Evolutionary conservation across 2,888 invertebrate species (phyloP).

Genomic region (Acanthococcus lagerstroemiae): DNA sequence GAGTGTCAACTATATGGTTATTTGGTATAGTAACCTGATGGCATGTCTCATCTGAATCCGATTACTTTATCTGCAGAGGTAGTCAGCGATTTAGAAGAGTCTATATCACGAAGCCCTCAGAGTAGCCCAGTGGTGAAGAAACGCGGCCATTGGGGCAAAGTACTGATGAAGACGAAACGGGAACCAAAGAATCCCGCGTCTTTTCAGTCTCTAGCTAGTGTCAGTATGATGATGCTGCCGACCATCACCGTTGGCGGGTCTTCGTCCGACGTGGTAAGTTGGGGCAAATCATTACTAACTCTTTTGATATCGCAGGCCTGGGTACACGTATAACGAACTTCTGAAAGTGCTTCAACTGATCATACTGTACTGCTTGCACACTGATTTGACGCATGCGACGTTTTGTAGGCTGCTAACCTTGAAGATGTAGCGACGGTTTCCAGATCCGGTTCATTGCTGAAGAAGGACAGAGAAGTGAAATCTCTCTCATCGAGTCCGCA

Average conservation of each 20-base stretch:
- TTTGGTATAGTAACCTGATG: too few species aligned
- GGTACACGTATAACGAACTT: too few species aligned
- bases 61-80: background rate
- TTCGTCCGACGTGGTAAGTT: conserved; percentile 29
- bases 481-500: conserved; percentile 14
- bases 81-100: conserved; percentile 24
- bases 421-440: background rate
- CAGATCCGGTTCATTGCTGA: background rate
- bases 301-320: too few species aligned
- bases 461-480: conserved; percentile 28
- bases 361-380: too few species aligned
- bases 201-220: conserved; percentile 32
- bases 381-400: background rate
- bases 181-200: conserved; percentile 15
- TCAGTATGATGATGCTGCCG: conserved; percentile 35
- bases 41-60: too few species aligned
- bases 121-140: conserved; percentile 31
- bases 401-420: conserved; percentile 1
- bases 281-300: too few species aligned
- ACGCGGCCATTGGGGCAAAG: conserved; percentile 32
- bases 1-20: too few species aligned
- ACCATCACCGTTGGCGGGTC: conserved; percentile 33
- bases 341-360: too few species aligned
- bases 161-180: conserved; percentile 30
- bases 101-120: conserved; percentile 8